phyloP scores from a whole-genome alignment of 2,888 invertebrate genomes.

The Phorcus lineatus region DNA sequence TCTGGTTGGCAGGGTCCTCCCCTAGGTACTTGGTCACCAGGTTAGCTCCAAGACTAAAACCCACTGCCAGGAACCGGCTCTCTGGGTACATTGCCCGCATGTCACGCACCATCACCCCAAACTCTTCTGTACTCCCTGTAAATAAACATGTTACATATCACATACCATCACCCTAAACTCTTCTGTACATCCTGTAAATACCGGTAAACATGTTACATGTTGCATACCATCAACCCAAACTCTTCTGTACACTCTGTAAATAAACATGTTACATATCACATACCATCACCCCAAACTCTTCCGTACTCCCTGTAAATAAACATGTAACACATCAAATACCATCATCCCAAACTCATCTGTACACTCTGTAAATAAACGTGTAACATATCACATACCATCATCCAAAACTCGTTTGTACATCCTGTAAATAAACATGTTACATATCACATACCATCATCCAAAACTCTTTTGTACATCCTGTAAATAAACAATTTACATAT shows the following conservation, averaged over 20 bases:
- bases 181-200: no score
- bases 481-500: not conserved
- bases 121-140: constrained; percentile 91
- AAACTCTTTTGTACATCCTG: constrained; percentile 93
- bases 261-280: no score
- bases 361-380: constrained; percentile 80
- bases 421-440: constrained; percentile 78
- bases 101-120: constrained; percentile 87
- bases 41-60: constrained; percentile 96
- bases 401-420: constrained; percentile 90
- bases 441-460: constrained; percentile 83
- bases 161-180: constrained; percentile 89
- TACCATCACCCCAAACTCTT: constrained; percentile 90
- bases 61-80: constrained; percentile 88
- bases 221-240: constrained; percentile 87
- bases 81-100: constrained; percentile 84
- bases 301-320: no score
- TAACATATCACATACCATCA: constrained; percentile 80
- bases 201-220: no score
- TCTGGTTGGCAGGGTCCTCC: constrained; percentile 79
- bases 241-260: constrained; percentile 90
- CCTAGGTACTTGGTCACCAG: constrained; percentile 94
- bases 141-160: no score
- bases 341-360: constrained; percentile 92
- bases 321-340: constrained; percentile 86